These are phyloP conservation scores for Heliconius melpomene DNA, from an alignment of 1,140 invertebrate species.

Conservation along the genomic window DNA sequence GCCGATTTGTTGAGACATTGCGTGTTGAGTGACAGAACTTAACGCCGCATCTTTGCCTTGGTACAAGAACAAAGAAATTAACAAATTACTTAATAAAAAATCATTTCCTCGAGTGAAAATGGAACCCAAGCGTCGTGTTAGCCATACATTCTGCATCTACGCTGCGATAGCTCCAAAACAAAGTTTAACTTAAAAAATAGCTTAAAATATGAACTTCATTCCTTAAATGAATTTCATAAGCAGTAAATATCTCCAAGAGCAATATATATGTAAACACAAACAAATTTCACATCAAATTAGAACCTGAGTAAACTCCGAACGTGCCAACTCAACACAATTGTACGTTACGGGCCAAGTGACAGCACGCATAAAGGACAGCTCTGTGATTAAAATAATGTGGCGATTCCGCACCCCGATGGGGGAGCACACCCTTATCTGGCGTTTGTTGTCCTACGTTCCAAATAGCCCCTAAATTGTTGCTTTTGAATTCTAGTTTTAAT, in stretches of 20 bases:
- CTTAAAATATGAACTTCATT: too few species aligned
- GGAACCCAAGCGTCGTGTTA: background rate
- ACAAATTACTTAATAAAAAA: background rate
- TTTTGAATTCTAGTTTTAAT: background rate
- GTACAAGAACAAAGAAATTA: background rate
- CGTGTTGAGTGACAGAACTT: too few species aligned
- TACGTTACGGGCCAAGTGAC: background rate
- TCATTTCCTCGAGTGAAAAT: background rate
- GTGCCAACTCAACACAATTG: background rate
- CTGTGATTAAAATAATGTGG: constrained; percentile 70
- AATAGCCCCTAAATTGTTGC: constrained; percentile 2
- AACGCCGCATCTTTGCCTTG: background rate
- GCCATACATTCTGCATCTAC: too few species aligned
- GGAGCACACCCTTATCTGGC: constrained; percentile 22
- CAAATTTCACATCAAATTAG: background rate
- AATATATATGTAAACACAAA: background rate
- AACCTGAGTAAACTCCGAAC: background rate
- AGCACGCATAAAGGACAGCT: constrained; percentile 48
- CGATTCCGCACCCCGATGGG: constrained; percentile 59
- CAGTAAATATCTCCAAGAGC: background rate
- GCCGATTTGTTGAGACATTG: too few species aligned
- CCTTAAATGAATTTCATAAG: too few species aligned
- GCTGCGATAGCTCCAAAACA: too few species aligned
- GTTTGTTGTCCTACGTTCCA: background rate
- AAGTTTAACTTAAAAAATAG: too few species aligned